Percentiles rank a stretch among this genome's conserved stretches.
phyloP scores from a whole-genome alignment of 2,113 vertebrate species.

The Stigmatopora nigra region DNA sequence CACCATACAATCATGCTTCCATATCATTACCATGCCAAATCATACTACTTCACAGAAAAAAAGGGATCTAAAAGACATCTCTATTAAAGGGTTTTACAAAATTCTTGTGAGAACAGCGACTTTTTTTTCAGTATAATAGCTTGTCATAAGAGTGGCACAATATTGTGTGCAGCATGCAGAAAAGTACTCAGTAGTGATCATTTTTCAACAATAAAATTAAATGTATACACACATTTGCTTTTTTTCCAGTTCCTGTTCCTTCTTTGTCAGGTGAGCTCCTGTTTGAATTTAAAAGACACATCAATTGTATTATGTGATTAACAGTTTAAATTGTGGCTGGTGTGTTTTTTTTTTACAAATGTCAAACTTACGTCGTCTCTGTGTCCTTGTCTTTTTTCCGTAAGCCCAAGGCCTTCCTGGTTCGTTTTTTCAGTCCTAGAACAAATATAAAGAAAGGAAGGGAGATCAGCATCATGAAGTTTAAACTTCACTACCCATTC shows the following conservation, averaged over 20 bases:
- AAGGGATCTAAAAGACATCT: not conserved
- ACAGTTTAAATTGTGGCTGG: not conserved
- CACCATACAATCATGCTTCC: not conserved
- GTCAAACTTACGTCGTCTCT: constrained; percentile 81
- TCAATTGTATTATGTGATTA: not conserved
- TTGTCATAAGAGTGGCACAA: not conserved
- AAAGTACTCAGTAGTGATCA: not conserved
- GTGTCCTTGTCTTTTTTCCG: constrained; percentile 95
- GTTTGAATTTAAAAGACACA: constrained; percentile 14
- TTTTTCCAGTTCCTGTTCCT: constrained; percentile 79
- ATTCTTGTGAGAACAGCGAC: not conserved
- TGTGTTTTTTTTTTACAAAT: not conserved
- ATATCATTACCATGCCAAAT: too few species aligned
- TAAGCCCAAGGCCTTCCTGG: constrained; percentile 95
- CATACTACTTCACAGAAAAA: not conserved
- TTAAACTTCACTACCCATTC: constrained; percentile 8
- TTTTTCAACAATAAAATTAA: not conserved
- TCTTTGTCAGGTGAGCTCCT: constrained; percentile 95
- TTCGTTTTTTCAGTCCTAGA: constrained; percentile 96
- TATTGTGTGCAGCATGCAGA: not conserved
- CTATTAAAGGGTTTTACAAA: not conserved
- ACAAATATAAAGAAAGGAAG: constrained; percentile 1
- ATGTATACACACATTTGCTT: constrained; percentile 46
- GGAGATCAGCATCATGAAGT: constrained; percentile 10
- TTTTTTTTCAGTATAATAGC: not conserved